Conservation (phyloP, 2,113 vertebrate genomes). For the Pyrgilauda ruficollis region DNA sequence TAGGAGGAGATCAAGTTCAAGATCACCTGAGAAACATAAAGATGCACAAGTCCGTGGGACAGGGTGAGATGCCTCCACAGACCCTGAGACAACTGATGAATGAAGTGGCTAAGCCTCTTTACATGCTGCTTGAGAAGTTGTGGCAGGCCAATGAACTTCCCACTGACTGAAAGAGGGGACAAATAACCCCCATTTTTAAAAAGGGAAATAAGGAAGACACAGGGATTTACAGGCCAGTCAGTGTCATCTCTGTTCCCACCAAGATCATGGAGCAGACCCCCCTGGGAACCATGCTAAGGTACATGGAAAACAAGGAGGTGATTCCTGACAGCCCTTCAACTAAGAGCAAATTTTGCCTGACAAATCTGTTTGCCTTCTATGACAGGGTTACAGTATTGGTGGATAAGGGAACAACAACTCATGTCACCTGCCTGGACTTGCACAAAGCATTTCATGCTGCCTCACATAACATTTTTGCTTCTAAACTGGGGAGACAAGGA, state of each 20-base stretch:
- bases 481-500: background rate
- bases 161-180: background rate
- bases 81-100: background rate
- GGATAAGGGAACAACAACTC: background rate
- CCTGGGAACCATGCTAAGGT: background rate
- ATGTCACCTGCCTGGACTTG: background rate
- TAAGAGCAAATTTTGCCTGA: background rate
- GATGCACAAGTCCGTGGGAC: background rate
- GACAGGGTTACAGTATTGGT: no score
- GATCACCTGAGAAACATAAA: background rate
- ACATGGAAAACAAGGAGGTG: background rate
- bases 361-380: background rate
- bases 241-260: background rate
- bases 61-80: background rate
- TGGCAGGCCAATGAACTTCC: background rate
- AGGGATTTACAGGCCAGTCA: background rate
- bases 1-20: background rate
- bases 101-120: background rate
- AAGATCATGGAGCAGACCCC: background rate
- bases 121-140: background rate
- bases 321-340: background rate
- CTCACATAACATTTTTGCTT: background rate
- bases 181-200: background rate
- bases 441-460: background rate
- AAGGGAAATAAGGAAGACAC: background rate